These are phyloP conservation scores for Phengaris arion DNA, from an alignment of 2,888 invertebrate species.

Conservation along the genomic window DNA sequence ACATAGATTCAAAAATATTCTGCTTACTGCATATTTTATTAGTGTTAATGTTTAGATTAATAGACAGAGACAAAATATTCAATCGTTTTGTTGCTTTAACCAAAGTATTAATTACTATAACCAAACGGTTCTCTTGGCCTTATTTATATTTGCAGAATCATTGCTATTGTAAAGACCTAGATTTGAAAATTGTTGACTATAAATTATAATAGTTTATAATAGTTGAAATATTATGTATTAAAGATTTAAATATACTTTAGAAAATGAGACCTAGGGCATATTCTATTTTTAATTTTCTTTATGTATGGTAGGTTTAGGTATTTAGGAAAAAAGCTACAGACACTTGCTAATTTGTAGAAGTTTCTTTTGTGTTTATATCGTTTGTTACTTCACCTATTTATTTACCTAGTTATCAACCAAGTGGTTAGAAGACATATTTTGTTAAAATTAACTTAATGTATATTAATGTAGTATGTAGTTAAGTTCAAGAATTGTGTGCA, in stretches of 20 bases:
- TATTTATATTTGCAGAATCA: background rate
- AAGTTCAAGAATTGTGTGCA: background rate
- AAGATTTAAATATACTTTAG: background rate
- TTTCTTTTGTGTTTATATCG: too few species aligned
- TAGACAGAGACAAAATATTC: background rate
- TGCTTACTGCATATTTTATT: background rate
- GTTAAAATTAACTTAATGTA: too few species aligned
- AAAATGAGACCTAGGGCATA: background rate
- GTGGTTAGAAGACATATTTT: too few species aligned
- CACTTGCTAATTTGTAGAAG: too few species aligned
- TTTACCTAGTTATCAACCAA: too few species aligned
- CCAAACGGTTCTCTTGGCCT: background rate
- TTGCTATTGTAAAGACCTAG: background rate
- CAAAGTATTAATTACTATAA: background rate
- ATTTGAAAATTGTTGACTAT: background rate
- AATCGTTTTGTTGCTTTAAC: background rate
- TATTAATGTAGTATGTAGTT: background rate
- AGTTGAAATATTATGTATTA: background rate
- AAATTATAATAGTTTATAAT: background rate
- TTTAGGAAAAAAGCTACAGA: too few species aligned
- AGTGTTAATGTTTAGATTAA: background rate
- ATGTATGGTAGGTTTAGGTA: too few species aligned
- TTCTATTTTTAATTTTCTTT: too few species aligned
- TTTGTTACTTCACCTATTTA: too few species aligned
- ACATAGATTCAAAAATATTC: background rate